Percentiles rank a stretch among this genome's conserved stretches.
phyloP scores from a whole-genome alignment of 2,888 invertebrate genomes.

The Eilema depressum region DNA sequence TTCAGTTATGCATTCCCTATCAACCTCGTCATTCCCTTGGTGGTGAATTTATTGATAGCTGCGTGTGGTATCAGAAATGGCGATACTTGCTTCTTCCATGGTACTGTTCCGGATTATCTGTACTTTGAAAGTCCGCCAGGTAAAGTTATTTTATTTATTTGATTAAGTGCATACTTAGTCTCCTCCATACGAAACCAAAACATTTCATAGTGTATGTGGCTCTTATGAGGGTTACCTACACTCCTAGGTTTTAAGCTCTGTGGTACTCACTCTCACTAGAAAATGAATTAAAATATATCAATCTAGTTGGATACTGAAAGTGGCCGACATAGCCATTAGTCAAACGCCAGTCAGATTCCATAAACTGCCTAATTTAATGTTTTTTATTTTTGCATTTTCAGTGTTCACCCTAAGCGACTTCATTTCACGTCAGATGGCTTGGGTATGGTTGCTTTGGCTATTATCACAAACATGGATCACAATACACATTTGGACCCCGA shows the following conservation, averaged over 20 bases:
- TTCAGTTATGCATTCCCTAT: conserved; percentile 99
- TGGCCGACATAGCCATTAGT: not conserved
- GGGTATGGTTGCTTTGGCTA: conserved; percentile 97
- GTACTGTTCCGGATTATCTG: conserved; percentile 94
- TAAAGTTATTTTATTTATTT: conserved; percentile 41
- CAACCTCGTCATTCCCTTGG: conserved; percentile 96
- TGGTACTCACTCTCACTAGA: not conserved
- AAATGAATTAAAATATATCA: not conserved
- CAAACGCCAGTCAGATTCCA: not conserved
- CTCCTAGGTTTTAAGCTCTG: not conserved
- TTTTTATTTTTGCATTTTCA: conserved; percentile 49
- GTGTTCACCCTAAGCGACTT: conserved; percentile 94
- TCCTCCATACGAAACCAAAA: not conserved
- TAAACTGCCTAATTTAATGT: not conserved
- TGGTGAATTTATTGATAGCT: conserved; percentile 94
- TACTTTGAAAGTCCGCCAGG: conserved; percentile 96
- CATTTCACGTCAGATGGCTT: conserved; percentile 95
- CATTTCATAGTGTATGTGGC: not conserved
- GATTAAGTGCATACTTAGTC: not conserved
- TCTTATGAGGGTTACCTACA: not conserved
- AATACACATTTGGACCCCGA: conserved; percentile 98
- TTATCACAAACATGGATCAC: conserved; percentile 99
- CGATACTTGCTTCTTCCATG: conserved; percentile 96
- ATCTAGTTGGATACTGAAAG: too few relatives aligned
- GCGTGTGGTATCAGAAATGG: conserved; percentile 95